Conservation (phyloP, 2,888 invertebrate species). For the Acrobasis repandana region DNA sequence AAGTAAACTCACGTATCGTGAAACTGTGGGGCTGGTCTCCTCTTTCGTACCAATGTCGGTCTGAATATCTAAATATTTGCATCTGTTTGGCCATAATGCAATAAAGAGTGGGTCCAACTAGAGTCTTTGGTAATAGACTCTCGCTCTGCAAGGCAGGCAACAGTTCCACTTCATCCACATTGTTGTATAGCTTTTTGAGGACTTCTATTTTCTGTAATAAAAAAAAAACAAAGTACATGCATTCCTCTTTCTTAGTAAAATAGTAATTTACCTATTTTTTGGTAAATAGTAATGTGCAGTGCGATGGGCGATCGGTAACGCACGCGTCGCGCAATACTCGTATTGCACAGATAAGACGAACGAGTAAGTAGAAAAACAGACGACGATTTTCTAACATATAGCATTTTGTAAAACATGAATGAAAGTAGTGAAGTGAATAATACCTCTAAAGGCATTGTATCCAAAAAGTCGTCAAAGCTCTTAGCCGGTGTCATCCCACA, state of each 20-base stretch:
- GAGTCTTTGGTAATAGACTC: slow-evolving; percentile 49
- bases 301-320: no score
- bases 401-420: slow-evolving; percentile 13
- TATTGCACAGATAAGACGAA: no score
- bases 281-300: no score
- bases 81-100: slow-evolving; percentile 64
- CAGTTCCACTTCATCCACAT: slow-evolving; percentile 61
- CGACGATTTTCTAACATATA: not conserved
- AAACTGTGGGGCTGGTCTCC: slow-evolving; percentile 66
- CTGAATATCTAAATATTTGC: slow-evolving; percentile 53
- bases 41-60: slow-evolving; percentile 67
- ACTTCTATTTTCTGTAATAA: slow-evolving; percentile 60
- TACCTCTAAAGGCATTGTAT: slow-evolving; percentile 64
- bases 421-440: slow-evolving; percentile 29
- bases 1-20: slow-evolving; percentile 54
- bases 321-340: no score
- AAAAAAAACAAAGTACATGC: not conserved
- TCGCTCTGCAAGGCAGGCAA: slow-evolving; percentile 63
- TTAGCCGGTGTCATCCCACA: slow-evolving; percentile 57
- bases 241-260: no score
- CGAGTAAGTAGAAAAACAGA: no score
- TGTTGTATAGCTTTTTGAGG: slow-evolving; percentile 51
- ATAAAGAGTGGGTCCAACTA: slow-evolving; percentile 59
- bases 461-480: slow-evolving; percentile 57
- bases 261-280: no score